Percentiles rank a stretch among this genome's conserved stretches.
Conservation (phyloP, 2,113 vertebrate species). For the Lepus timidus region DNA sequence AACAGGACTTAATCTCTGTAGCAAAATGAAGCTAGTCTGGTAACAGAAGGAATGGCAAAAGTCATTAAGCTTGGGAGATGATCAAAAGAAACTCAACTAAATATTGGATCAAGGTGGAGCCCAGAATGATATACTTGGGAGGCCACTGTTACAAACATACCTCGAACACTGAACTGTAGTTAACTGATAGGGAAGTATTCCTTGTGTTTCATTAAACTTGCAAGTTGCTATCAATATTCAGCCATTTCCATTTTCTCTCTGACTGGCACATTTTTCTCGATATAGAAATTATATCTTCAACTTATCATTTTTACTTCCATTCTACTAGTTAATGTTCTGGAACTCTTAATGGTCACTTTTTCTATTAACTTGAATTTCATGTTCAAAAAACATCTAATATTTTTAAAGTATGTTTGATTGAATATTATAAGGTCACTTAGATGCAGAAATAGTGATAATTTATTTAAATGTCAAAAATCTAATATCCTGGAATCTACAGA, state of each 20-base stretch:
- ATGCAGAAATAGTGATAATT: neutral
- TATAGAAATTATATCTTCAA: neutral
- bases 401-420: neutral
- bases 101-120: neutral
- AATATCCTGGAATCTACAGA: neutral
- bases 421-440: neutral
- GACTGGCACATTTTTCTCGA: neutral
- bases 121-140: neutral
- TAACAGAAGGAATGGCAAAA: neutral
- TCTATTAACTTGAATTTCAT: neutral
- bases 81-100: neutral
- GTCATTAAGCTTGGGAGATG: neutral
- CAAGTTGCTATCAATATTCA: neutral
- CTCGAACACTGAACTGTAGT: neutral
- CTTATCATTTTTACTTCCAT: neutral
- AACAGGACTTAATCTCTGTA: neutral
- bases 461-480: neutral
- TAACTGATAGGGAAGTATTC: neutral
- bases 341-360: neutral
- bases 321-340: constrained; percentile 24
- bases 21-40: neutral
- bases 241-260: neutral
- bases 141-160: neutral
- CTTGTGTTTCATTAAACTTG: neutral
- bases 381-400: neutral